Percentiles rank a stretch among this genome's conserved stretches.
These are phyloP conservation scores for Leptobrachium ailaonicum DNA, from an alignment of 2,113 vertebrate genomes.

Conservation along the genomic window DNA sequence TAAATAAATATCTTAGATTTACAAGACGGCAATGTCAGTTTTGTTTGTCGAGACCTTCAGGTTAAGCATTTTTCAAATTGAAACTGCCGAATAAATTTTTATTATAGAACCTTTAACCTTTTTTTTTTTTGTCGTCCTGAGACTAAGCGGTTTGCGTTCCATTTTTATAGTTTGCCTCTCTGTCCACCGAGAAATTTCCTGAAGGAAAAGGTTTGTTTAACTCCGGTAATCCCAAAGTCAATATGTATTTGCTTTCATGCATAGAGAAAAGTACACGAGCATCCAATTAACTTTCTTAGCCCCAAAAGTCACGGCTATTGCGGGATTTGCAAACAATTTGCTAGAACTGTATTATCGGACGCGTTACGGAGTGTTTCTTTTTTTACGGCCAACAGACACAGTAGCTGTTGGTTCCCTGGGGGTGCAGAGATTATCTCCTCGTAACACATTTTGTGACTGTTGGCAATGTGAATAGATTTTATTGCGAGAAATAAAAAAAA, in stretches of 20 bases:
- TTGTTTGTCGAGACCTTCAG: background rate
- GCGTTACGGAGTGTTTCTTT: conserved; percentile 27
- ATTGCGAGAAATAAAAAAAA: conserved; percentile 18
- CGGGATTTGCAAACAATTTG: conserved; percentile 37
- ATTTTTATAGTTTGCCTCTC: conserved; percentile 10
- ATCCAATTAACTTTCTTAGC: conserved; percentile 32
- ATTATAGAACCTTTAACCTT: conserved; percentile 18
- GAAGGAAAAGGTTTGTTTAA: conserved; percentile 5
- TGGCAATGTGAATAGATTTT: conserved; percentile 38
- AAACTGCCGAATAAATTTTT: conserved; percentile 3
- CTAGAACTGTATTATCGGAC: conserved; percentile 27
- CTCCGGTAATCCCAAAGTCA: conserved; percentile 29
- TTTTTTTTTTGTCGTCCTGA: background rate
- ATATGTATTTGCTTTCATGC: conserved; percentile 25
- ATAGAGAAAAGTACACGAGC: conserved; percentile 12
- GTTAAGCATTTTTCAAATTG: background rate
- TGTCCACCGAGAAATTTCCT: conserved; percentile 16
- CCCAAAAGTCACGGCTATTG: conserved; percentile 20
- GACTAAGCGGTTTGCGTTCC: conserved; percentile 10
- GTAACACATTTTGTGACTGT: conserved; percentile 47
- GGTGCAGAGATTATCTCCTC: conserved; percentile 44
- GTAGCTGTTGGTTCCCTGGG: conserved; percentile 17
- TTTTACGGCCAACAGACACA: conserved; percentile 28
- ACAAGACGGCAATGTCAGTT: background rate
- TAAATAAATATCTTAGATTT: background rate